Evolutionary conservation across 2,113 vertebrate genomes (phyloP), one percentile per base, ranked within the genome.

Genomic region (Eleginops maclovinus): DNA sequence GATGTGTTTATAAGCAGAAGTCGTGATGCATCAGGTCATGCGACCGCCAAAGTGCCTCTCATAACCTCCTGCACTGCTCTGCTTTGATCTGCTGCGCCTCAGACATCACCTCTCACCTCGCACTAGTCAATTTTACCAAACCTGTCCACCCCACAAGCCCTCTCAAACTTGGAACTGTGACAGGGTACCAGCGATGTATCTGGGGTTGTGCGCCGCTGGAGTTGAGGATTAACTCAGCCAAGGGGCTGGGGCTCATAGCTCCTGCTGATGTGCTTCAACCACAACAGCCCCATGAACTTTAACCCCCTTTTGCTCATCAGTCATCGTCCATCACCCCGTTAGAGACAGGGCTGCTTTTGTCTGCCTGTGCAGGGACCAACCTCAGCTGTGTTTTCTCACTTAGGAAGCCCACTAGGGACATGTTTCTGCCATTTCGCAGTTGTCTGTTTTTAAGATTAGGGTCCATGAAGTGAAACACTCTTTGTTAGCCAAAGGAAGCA

Each of bases 261-360:
- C 22, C 63, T 79, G 71, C 63, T 79, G 71, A 86, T 86, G 80
- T 50, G 55, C 47, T 61, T 84, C 63, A 84, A 43, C 80, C 40
- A 51, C 5, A 19, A 61, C 73, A 77, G 53, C 65, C 59, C 65
- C n/a, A 17, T 60, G 60, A 89, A 85, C 89, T 89, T 79, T 88
- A 85, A 92, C 87, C 85, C 58, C 31, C 31, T 8, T 70, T 55
- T 58, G 74, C 63, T 83, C 90, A 88, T 94, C 91, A 81, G 90
- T 93, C 93, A 90, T 91, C 88, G 19, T 90, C 90, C 87, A 81
- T 93, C 90, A 90, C 71, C 62, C 66, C 47, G 0, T 49, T 31
- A 72, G 83, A 87, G 83, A 92, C 90, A 91, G 89, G 80, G 67
- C 72, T 80, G 87, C 88, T 86, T 87, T 93, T 93, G 92, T 92